phyloP scores from a whole-genome alignment of 2,113 vertebrate genomes.

The Etheostoma spectabile region DNA sequence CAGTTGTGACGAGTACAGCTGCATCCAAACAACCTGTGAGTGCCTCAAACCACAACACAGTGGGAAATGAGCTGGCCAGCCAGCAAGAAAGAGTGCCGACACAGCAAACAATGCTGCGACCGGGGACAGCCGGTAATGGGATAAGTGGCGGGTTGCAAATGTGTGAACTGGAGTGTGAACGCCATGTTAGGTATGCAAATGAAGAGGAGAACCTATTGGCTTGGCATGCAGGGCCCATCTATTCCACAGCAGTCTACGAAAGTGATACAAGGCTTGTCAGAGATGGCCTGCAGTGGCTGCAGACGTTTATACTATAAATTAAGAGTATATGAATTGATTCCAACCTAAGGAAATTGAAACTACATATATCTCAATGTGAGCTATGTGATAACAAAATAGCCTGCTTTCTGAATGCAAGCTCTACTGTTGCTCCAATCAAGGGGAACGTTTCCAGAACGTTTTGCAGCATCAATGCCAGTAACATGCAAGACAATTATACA shows the following conservation, averaged over 20 bases:
- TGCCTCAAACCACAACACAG: slow-evolving; percentile 25
- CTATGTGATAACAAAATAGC: slow-evolving; percentile 23
- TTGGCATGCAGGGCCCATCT: slow-evolving; percentile 60
- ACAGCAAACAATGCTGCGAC: slow-evolving; percentile 70
- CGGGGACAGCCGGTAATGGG: slow-evolving; percentile 75
- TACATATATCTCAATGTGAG: slow-evolving; percentile 30
- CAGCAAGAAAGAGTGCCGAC: slow-evolving; percentile 66
- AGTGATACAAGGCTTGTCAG: slow-evolving; percentile 49
- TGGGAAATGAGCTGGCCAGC: slow-evolving; percentile 50
- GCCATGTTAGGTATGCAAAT: slow-evolving; percentile 79
- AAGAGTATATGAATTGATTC: slow-evolving; percentile 61
- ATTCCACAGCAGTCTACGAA: slow-evolving; percentile 51
- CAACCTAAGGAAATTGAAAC: slow-evolving; percentile 51
- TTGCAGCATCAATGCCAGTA: neutral
- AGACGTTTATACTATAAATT: slow-evolving; percentile 52
- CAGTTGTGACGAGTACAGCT: slow-evolving; percentile 31
- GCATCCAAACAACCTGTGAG: slow-evolving; percentile 50
- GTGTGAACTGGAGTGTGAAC: slow-evolving; percentile 81
- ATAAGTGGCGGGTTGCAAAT: slow-evolving; percentile 81
- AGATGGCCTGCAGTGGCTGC: slow-evolving; percentile 36
- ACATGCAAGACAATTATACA: neutral
- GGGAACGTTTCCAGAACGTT: neutral
- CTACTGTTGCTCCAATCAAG: neutral
- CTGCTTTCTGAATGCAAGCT: neutral
- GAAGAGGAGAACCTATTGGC: slow-evolving; percentile 60